These are phyloP conservation scores for Parazoanthus swiftii DNA, from an alignment of 92 coral and sea anemone species.

Conservation along the genomic window DNA sequence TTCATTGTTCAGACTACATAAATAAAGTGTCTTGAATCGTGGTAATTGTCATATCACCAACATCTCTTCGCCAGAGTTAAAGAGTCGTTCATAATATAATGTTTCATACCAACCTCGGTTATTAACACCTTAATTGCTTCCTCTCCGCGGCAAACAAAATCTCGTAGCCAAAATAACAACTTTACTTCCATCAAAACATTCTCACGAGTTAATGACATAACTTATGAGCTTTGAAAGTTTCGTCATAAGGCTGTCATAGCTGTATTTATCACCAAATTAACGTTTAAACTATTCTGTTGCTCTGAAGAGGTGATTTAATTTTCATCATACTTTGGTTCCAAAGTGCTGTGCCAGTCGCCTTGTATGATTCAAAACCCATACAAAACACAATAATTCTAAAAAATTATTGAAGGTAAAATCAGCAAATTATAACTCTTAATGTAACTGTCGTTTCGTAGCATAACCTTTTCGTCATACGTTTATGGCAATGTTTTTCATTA, in stretches of 20 bases:
- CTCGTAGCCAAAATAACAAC: not conserved
- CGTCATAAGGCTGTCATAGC: not conserved
- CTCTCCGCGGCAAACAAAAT: not conserved
- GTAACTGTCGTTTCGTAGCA: not conserved
- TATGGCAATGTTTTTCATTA: not conserved
- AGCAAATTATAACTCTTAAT: not conserved
- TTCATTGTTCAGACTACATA: too few relatives aligned
- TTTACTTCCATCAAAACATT: not conserved
- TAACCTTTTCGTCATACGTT: not conserved
- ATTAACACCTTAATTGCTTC: not conserved
- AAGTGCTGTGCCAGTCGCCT: not conserved
- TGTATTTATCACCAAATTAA: too few relatives aligned
- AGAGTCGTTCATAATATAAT: too few relatives aligned
- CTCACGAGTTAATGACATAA: not conserved
- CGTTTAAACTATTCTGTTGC: too few relatives aligned
- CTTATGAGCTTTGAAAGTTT: not conserved
- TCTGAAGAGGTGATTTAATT: not conserved
- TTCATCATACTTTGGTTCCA: not conserved
- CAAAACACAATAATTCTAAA: not conserved
- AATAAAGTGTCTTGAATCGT: too few relatives aligned
- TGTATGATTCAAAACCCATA: not conserved
- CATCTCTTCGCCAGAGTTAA: too few relatives aligned
- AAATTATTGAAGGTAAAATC: not conserved
- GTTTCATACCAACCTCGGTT: too few relatives aligned
- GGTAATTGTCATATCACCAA: too few relatives aligned